Evolutionary conservation across 2,888 invertebrate species (phyloP).

Genomic region (Mythimna ferrago): DNA sequence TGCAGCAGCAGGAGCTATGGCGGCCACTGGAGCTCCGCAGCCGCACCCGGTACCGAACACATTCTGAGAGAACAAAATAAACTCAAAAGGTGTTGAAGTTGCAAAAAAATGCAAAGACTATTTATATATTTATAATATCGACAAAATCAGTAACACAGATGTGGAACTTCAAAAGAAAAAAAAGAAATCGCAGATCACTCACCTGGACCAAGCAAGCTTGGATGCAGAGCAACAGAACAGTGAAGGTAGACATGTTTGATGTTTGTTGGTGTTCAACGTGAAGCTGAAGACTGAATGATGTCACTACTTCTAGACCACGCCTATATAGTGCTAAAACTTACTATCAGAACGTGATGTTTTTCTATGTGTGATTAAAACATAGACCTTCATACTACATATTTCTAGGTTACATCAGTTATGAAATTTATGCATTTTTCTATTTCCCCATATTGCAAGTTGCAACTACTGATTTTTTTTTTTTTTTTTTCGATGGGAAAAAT

Average conservation of each 20-base stretch:
- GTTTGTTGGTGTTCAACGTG: constrained; percentile 26
- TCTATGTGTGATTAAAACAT: background rate
- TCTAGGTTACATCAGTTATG: background rate
- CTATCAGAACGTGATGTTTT: background rate
- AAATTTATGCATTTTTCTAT: background rate
- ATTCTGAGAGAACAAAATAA: no score
- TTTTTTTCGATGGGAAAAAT: no score
- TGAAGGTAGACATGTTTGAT: constrained; percentile 59
- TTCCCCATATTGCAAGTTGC: background rate
- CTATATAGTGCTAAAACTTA: background rate
- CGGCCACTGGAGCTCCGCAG: no score
- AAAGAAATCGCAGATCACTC: constrained; percentile 20
- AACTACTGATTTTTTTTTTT: no score
- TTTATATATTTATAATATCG: background rate
- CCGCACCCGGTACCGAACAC: no score
- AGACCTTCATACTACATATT: background rate
- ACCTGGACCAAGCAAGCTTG: constrained; percentile 74
- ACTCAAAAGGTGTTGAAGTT: no score
- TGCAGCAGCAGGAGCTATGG: no score
- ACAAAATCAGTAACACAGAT: background rate
- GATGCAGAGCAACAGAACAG: constrained; percentile 68
- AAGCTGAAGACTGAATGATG: background rate
- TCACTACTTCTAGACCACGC: no score
- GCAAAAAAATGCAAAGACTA: no score
- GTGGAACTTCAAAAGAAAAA: background rate